Evolutionary conservation across 2,113 vertebrate genomes (phyloP).

Genomic region (Psophia crepitans): DNA sequence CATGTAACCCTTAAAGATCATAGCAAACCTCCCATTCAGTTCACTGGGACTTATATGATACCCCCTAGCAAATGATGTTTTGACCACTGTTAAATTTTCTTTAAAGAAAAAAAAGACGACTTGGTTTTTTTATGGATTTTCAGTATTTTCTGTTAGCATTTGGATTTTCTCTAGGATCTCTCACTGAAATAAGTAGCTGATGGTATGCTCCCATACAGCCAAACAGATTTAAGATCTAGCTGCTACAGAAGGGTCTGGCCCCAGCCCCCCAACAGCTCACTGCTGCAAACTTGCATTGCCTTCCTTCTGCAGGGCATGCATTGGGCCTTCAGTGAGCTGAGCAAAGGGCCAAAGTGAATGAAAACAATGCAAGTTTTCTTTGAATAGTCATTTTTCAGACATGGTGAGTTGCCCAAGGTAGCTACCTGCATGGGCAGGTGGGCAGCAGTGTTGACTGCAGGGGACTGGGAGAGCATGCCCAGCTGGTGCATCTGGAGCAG

Average conservation of each 20-base stretch:
- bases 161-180: neutral
- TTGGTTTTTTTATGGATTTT: neutral
- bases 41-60: neutral
- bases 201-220: neutral
- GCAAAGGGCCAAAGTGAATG: neutral
- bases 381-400: neutral
- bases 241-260: neutral
- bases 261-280: neutral
- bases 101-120: neutral
- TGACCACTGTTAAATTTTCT: neutral
- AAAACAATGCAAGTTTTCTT: neutral
- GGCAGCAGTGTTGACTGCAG: neutral
- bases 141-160: neutral
- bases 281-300: neutral
- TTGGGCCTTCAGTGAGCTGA: neutral
- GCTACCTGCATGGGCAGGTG: accelerated
- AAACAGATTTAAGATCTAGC: neutral
- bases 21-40: neutral
- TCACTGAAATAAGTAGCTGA: neutral
- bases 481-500: neutral
- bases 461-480: neutral
- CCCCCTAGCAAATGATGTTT: neutral
- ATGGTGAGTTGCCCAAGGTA: neutral
- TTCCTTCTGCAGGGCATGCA: neutral
- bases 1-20: neutral